Evolutionary conservation across 2,888 invertebrate genomes (phyloP).

Genomic region (Hypolimnas misippus): DNA sequence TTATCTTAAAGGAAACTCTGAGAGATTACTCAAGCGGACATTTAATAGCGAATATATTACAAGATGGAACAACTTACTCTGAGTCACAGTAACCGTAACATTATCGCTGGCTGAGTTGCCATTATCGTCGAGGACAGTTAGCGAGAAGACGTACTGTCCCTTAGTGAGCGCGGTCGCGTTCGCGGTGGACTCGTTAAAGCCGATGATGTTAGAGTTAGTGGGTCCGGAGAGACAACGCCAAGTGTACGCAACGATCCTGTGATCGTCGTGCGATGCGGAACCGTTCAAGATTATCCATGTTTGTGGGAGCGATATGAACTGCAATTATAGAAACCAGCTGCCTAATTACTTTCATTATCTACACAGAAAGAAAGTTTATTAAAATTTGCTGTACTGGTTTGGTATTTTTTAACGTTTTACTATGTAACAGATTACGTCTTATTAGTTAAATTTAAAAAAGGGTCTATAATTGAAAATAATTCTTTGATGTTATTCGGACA

Average conservation of each 20-base stretch:
- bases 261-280: constrained; percentile 91
- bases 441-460: too few relatives aligned
- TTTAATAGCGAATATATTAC: background rate
- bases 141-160: constrained; percentile 91
- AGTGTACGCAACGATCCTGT: constrained; percentile 90
- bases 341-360: background rate
- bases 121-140: constrained; percentile 93
- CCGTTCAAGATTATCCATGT: constrained; percentile 93
- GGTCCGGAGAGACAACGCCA: constrained; percentile 93
- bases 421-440: too few relatives aligned
- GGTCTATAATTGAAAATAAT: too few relatives aligned
- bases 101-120: constrained; percentile 90
- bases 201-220: constrained; percentile 80
- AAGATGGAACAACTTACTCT: constrained; percentile 86
- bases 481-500: too few relatives aligned
- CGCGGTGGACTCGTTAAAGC: constrained; percentile 86
- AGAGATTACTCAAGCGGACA: background rate
- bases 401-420: too few relatives aligned
- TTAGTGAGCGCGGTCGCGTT: constrained; percentile 93
- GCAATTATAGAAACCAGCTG: constrained; percentile 47
- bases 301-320: constrained; percentile 92
- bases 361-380: too few relatives aligned
- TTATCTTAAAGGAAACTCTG: background rate
- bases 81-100: constrained; percentile 91
- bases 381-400: too few relatives aligned